Base-by-base conservation (phyloP, 2,113 vertebrate species). In the Cottus gobio region DNA sequence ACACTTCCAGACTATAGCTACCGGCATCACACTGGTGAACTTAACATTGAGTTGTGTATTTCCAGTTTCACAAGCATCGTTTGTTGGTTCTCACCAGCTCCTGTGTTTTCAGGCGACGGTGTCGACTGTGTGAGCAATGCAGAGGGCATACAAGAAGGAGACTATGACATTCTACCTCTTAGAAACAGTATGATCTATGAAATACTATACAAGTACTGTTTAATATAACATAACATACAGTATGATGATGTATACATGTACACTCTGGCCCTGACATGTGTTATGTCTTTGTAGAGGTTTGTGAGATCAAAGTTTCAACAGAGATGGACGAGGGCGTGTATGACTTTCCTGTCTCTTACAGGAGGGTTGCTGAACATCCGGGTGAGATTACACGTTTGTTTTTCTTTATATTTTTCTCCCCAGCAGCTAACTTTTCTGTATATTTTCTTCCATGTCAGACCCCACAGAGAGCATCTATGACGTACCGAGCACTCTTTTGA, bases 381-480 rank as follows among this genome's bases (percentile, higher is more conserved):
- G 85, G 95, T 94, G 73, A 77, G 76, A 68, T 48, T 5, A 9
- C 0, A 18, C 20, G 3, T 5, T 30, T 39, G 11, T 15, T 11
- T 18, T 30, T 37, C n/a, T n/a, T n/a, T n/a, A n/a, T 37, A 0
- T 20, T 34, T 63, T 34, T 31, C 8, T 37, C 13, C 3, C 11
- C n/a, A 70, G 24, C 2, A 1, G 18, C 2, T 46, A 24, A 3
- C 11, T 37, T 44, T 65, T 7, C 50, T 39, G 8, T 12, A 39
- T 1, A 56, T 26, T 26, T 73, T 79, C 50, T 13, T 31, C 22
- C 0, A 20, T 72, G 80, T 76, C 64, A 92, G 89, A 71, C 4
- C 26, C 52, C 18, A 39, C 48, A 28, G 95, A 95, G 22, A 78
- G 58, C 63, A 86, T 95, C 44, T 95, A 95, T n/a, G 94, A 94